Conservation (phyloP, 2,888 invertebrate species). For the Mayetiola destructor region DNA sequence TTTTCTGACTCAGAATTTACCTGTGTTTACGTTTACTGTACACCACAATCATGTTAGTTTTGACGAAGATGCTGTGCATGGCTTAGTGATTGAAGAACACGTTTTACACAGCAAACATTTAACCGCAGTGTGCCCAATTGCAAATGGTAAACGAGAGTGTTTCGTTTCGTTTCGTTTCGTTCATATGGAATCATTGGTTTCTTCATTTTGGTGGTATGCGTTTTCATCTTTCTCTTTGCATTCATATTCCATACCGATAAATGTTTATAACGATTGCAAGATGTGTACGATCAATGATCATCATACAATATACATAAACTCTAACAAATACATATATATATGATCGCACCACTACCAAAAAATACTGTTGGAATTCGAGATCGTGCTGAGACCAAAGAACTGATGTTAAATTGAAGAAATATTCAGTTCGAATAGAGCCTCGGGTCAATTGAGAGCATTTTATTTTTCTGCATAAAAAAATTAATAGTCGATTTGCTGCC, state of each 20-base stretch:
- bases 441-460: slow-evolving; percentile 1
- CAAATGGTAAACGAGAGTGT: too few species aligned
- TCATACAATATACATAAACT: neutral
- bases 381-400: slow-evolving; percentile 11
- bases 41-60: too few species aligned
- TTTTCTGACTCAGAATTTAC: too few species aligned
- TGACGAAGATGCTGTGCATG: too few species aligned
- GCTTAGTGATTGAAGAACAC: too few species aligned
- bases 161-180: too few species aligned
- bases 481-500: too few species aligned
- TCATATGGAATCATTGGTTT: too few species aligned
- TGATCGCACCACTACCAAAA: neutral
- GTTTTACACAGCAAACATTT: too few species aligned
- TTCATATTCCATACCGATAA: neutral
- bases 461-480: neutral
- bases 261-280: neutral
- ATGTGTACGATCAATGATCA: neutral
- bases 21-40: too few species aligned
- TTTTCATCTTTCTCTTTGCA: neutral
- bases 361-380: slow-evolving; percentile 8
- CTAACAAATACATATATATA: neutral
- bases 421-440: slow-evolving; percentile 7
- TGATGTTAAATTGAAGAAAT: slow-evolving; percentile 6
- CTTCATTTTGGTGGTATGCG: too few species aligned
- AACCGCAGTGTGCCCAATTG: too few species aligned